These are phyloP conservation scores for Tragelaphus buxtoni DNA, from an alignment of 2,113 vertebrate genomes.

Conservation along the genomic window DNA sequence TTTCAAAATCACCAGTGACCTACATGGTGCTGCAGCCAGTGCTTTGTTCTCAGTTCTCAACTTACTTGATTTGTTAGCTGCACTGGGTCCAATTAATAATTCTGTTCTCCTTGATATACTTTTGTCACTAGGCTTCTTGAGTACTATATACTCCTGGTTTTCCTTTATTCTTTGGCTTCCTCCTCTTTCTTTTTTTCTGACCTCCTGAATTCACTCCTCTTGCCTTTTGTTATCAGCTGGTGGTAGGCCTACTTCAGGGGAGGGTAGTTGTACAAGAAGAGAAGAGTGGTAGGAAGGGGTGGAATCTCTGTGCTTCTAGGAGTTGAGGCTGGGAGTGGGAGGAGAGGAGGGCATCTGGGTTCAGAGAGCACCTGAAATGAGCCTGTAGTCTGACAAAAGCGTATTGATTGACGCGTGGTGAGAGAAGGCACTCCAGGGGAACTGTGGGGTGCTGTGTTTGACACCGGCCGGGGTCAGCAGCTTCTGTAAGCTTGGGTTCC, in stretches of 20 bases:
- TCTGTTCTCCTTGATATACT: neutral
- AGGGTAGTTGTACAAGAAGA: neutral
- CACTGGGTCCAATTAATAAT: neutral
- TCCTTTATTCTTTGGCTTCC: neutral
- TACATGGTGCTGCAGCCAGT: neutral
- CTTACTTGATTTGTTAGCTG: neutral
- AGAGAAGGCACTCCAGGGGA: neutral
- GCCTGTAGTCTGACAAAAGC: neutral
- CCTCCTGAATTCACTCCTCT: neutral
- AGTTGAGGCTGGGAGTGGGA: neutral
- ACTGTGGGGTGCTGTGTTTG: neutral
- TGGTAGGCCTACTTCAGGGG: neutral
- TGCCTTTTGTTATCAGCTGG: neutral
- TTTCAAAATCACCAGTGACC: neutral
- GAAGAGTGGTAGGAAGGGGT: neutral
- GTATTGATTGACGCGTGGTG: neutral
- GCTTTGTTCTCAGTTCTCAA: neutral
- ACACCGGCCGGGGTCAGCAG: neutral
- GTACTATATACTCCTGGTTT: neutral
- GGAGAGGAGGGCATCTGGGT: neutral
- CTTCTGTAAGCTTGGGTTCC: neutral
- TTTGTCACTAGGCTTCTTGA: neutral
- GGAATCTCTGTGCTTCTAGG: neutral
- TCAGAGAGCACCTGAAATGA: neutral
- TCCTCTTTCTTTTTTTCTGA: neutral